These are phyloP conservation scores for Todiramphus chloris DNA, from an alignment of 2,113 vertebrate species.

Conservation along the genomic window DNA sequence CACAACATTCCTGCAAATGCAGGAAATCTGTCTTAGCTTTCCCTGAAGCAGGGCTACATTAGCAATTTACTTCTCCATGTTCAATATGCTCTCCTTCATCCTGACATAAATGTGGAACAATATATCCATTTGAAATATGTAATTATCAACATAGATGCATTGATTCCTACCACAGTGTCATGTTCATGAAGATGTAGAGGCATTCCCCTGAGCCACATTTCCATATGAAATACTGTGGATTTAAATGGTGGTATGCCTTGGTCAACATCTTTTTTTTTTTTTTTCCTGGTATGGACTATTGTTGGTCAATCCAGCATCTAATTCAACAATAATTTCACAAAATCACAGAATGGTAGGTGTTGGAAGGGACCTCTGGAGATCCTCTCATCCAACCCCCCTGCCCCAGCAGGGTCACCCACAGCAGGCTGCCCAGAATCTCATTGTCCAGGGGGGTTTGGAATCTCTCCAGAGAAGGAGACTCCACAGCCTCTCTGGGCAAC, in stretches of 20 bases:
- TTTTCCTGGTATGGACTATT: background rate
- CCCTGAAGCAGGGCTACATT: background rate
- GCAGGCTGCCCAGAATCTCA: too few species aligned
- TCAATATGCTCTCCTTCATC: background rate
- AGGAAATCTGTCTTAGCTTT: background rate
- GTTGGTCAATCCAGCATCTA: background rate
- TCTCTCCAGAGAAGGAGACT: too few species aligned
- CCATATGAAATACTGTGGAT: background rate
- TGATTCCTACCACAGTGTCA: accelerated
- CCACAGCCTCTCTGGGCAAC: background rate
- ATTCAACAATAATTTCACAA: background rate
- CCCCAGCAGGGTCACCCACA: too few species aligned
- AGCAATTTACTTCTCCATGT: background rate
- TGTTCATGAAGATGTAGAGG: background rate
- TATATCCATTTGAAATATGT: background rate
- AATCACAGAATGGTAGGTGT: background rate
- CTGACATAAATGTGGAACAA: too few species aligned
- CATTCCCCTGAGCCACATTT: background rate
- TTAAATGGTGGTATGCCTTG: background rate
- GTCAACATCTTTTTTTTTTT: background rate
- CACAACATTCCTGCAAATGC: background rate
- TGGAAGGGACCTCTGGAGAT: too few species aligned
- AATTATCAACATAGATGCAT: background rate
- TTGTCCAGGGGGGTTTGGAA: too few species aligned
- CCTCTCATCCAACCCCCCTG: background rate